These are phyloP conservation scores for Phalacrocorax aristotelis DNA, from an alignment of 2,113 vertebrate genomes.

Conservation along the genomic window DNA sequence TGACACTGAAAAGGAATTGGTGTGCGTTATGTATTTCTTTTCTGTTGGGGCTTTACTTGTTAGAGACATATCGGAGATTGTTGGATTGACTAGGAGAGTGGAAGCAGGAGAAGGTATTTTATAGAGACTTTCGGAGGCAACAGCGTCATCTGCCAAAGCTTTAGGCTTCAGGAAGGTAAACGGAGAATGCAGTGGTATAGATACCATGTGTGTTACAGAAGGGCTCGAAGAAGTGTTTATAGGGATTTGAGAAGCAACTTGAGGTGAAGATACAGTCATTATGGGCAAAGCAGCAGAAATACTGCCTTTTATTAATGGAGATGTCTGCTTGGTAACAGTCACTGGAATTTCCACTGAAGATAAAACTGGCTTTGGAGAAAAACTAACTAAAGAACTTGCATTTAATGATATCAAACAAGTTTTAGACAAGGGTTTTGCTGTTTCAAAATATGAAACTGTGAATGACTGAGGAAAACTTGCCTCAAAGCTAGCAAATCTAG, in stretches of 20 bases:
- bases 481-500: neutral
- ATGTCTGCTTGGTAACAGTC: neutral
- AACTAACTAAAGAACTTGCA: neutral
- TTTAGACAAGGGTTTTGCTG: neutral
- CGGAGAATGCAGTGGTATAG: neutral
- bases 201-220: neutral
- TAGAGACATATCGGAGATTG: neutral
- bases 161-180: neutral
- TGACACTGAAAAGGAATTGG: neutral
- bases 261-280: neutral
- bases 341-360: neutral
- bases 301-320: neutral
- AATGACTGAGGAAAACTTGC: neutral
- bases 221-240: neutral
- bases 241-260: neutral
- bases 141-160: neutral
- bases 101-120: neutral
- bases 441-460: neutral
- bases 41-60: neutral
- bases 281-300: neutral
- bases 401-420: neutral
- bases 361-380: neutral
- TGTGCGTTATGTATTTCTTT: neutral
- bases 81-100: neutral
- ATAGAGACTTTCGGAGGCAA: neutral